Evolutionary conservation across 2,888 invertebrate species (phyloP), one percentile per base, ranked within the genome.

Genomic region (Hyppa rectilinea): DNA sequence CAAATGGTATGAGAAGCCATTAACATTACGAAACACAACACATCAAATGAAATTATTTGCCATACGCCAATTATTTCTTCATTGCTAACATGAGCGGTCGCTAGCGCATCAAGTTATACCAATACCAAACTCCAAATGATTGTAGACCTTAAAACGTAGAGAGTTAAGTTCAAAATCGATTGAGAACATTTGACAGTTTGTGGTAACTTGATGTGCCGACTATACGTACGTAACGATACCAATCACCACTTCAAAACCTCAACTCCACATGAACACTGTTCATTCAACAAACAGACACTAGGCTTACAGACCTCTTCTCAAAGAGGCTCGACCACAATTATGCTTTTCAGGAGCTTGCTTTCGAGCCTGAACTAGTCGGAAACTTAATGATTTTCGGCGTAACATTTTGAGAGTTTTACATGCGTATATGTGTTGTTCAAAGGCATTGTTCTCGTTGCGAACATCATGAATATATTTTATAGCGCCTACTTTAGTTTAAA

Each of bases 301-400:
- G 3, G 31, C n/a, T 29, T 12, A 6, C 12, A 29, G 12, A 7
- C 4, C 29, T 59, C 9, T 43, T 31, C 43, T 43, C 43, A 59
- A 59, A 59, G 43, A 59, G 26, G 7, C 14, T 43, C 40, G 58
- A 59, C 43, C 43, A 29, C 14, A n/a, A 4, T n/a, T 43, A n/a
- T 31, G 43, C 29, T 14, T n/a, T 59, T 29, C 43, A 59, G 14
- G 34, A 53, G n/a, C 29, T 17, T 50, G 26, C 17, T 29, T 50
- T 50, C 26, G 4, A 10, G 38, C 10, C 5, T 23, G 17, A 38
- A 56, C 9, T 20, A 20, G 53, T 20, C 7, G 26, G 40, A 40
- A 14, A 43, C 14, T 12, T 12, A 40, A n/a, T 43, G 40, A 43
- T 43, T n/a, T 58, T 43, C 0, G 4, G 14, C 12, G 7, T n/a